Base-by-base conservation (phyloP, 2,888 invertebrate genomes). In the Podabrus alpinus region DNA sequence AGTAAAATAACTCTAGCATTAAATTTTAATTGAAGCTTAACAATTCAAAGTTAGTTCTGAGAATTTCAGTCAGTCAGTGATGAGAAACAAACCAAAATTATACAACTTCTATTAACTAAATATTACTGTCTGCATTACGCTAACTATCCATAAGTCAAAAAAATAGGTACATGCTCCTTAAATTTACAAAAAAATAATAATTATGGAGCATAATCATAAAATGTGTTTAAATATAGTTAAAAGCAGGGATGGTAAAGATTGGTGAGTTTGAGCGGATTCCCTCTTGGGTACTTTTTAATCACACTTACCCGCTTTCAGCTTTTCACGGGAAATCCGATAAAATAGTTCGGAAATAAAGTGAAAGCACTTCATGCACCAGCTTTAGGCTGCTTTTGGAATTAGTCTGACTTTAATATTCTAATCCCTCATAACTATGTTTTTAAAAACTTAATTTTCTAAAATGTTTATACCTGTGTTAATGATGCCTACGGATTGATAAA, bases 21-120 rank as follows among this genome's bases (percentile, higher is more conserved):
- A 78, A 76, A 78, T 76, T 78, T 76, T 78, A 78, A 78, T 78
- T 78, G 76, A 78, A 76, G 78, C 76, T 76, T 76, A 78, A 78
- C 76, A 78, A 78, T 76, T 71, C 70, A 72, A 73, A 74, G 76
- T 78, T 78, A 74, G 76, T 76, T 75, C 70, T 71, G 73, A 76
- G 78, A 76, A 76, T 74, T 74, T 70, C 71, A 70, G 74, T 70
- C 69, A 69, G 73, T 70, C 62, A 13, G 17, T 19, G 62, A 64
- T 64, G 62, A 64, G 62, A 17, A 21, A 21, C 62, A 64, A 69
- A 69, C 73, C 68, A 59, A 73, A 73, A 64, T 68, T 69, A 73
- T 68, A 73, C 64, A 69, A 69, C 73, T 64, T 64, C 21, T 64
- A 64, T 64, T 64, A 64, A 64, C 19, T 15, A 64, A 64, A 64